Base-by-base conservation (phyloP, 2,113 vertebrate genomes). In the Clupea harengus region DNA sequence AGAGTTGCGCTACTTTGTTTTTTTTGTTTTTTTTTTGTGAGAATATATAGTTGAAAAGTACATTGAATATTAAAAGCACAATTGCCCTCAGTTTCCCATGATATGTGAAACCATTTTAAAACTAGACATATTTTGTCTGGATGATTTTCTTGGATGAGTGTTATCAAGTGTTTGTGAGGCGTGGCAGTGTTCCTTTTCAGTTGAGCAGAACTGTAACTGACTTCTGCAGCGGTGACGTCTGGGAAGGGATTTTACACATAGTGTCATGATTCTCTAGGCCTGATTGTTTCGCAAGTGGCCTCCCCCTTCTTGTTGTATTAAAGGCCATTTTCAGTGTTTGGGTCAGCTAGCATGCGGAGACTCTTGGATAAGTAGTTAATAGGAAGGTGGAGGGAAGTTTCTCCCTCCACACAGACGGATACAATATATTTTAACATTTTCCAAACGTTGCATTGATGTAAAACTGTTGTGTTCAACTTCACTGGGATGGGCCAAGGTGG, bases 401-500 rank as follows among this genome's bases (percentile, higher is more conserved):
- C 72, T 13, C 60, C n/a, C 60, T n/a, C 20, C 15, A 39, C 28
- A 78, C 25, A 39, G 39, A 39, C 39, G 39, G 39, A 39, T 2
- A 39, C 39, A 39, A 39, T 39, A 39, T 39, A 13, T 39, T 32
- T 4, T 11, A 32, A 1, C 13, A 15, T 39, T 78, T 78, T 32
- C 72, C 32, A 78, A 78, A 78, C 13, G 28, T 44, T 32, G 5
- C 10, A 32, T 32, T 78, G 72, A 2, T 78, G 6, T 83, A 54
- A 81, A 52, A 81, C 18, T 20, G 32, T 47, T 13, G 81, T 39
- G 39, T 39, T 39, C 39, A 39, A 39, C 39, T 50, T 64, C 22
- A 39, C 67, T 75, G 7, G 32, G 67, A 32, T 75, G 67, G 13
- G 18, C 82, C 46, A 46, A 83, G 72, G 83, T 78, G 67, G 54